Percentiles rank a stretch among this genome's conserved stretches.
Conservation (phyloP, 2,797 vertebrate genomes). For the Pitangus sulphuratus region DNA sequence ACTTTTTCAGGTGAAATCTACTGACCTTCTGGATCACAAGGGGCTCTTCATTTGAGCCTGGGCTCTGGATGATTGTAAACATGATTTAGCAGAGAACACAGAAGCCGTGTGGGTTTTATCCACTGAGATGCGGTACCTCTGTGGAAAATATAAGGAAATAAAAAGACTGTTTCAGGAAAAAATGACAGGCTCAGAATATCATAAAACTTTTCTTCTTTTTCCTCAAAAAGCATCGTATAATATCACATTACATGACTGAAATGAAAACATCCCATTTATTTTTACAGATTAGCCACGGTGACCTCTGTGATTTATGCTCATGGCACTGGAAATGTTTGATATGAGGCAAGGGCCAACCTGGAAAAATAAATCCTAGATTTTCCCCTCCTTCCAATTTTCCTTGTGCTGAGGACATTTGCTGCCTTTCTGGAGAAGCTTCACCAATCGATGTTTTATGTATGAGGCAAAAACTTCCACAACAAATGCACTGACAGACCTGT, state of each 20-base stretch:
- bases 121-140: background rate
- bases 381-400: background rate
- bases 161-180: background rate
- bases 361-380: slow-evolving; percentile 8
- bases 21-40: background rate
- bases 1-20: background rate
- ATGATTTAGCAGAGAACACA: background rate
- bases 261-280: slow-evolving; percentile 50
- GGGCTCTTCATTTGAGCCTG: background rate
- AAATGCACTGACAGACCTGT: background rate
- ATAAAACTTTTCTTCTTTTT: background rate
- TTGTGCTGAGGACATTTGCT: background rate
- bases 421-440: slow-evolving; percentile 10
- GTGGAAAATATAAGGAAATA: background rate
- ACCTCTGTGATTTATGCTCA: slow-evolving; percentile 21
- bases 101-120: background rate
- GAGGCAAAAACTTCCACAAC: background rate
- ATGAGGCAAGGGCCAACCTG: slow-evolving; percentile 7
- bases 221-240: background rate
- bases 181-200: background rate
- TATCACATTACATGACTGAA: background rate
- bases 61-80: slow-evolving; percentile 3
- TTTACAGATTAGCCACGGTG: slow-evolving; percentile 37
- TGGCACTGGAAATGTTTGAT: slow-evolving; percentile 15
- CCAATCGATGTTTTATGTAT: background rate